A percentile compares a stretch with the other conserved stretches of the same genome.
These are phyloP conservation scores for Steinernema carpocapsae DNA, from an alignment of 2,888 invertebrate species.

Conservation along the genomic window DNA sequence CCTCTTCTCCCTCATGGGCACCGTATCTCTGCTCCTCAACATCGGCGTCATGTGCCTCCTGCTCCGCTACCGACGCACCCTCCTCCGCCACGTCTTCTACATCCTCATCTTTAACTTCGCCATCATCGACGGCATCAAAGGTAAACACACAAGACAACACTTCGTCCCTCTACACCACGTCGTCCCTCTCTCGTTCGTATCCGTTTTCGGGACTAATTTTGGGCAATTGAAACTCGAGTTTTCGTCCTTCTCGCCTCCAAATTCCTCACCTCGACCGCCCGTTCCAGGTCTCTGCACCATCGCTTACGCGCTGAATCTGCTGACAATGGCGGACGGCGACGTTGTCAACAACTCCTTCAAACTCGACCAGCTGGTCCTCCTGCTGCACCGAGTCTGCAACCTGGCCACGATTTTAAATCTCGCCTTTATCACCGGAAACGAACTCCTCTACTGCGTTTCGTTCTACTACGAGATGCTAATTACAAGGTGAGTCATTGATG, in stretches of 20 bases:
- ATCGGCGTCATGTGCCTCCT: conserved; percentile 16
- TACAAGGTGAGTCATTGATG: conserved; percentile 44
- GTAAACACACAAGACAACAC: too few relatives aligned
- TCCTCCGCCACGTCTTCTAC: conserved; percentile 57
- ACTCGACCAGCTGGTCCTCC: conserved; percentile 48
- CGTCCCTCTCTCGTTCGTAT: too few relatives aligned
- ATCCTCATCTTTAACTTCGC: conserved; percentile 59
- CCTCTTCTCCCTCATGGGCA: conserved; percentile 13
- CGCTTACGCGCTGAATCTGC: conserved; percentile 49
- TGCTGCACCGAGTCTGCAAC: conserved; percentile 48
- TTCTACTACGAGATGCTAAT: conserved; percentile 53
- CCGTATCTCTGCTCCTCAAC: conserved; percentile 17
- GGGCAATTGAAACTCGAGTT: too few relatives aligned
- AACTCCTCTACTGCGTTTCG: conserved; percentile 60
- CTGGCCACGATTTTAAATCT: conserved; percentile 62
- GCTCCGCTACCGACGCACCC: conserved; percentile 38
- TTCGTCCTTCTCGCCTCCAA: neutral
- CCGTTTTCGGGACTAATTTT: too few relatives aligned
- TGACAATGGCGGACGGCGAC: conserved; percentile 3
- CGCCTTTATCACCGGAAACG: conserved; percentile 59
- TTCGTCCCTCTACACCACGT: too few relatives aligned
- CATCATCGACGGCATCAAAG: conserved; percentile 57
- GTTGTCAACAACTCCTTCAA: conserved; percentile 36
- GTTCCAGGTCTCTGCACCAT: conserved; percentile 41
- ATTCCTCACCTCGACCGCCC: neutral